Conservation (phyloP, 2,888 invertebrate species). For the Dromius quadrimaculatus region DNA sequence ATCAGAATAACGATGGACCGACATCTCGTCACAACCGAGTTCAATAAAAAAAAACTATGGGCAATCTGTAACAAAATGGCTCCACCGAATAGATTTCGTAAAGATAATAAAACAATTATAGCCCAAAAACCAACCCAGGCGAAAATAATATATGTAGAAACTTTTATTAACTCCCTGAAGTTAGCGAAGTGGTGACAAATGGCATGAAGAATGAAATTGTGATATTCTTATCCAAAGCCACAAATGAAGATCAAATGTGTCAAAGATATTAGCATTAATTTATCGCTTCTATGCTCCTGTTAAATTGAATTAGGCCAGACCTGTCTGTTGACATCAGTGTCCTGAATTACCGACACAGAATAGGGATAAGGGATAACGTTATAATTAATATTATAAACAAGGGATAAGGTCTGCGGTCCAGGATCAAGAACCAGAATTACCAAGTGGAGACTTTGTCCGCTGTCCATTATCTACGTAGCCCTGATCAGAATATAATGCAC, state of each 20-base stretch:
- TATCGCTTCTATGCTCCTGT: neutral
- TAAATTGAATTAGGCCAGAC: conserved; percentile 9
- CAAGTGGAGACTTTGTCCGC: neutral
- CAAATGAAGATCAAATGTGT: neutral
- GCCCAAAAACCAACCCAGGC: conserved; percentile 32
- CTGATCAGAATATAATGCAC: too few relatives aligned
- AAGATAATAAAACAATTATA: conserved; percentile 45
- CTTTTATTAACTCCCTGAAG: conserved; percentile 42
- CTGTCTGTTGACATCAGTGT: neutral
- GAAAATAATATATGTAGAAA: conserved; percentile 47
- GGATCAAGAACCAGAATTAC: neutral
- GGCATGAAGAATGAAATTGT: too few relatives aligned
- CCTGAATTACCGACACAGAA: neutral
- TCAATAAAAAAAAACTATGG: conserved; percentile 20
- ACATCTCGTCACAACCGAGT: too few relatives aligned
- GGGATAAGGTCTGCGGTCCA: neutral
- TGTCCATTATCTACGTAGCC: too few relatives aligned
- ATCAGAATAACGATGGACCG: too few relatives aligned
- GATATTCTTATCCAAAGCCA: too few relatives aligned
- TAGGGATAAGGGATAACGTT: neutral
- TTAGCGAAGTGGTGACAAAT: conserved; percentile 43
- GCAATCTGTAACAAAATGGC: conserved; percentile 11
- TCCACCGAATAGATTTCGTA: conserved; percentile 5
- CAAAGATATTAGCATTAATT: neutral
- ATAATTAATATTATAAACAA: conserved; percentile 34